Conservation (phyloP, 2,888 invertebrate genomes). For the Eristalis tenax region DNA sequence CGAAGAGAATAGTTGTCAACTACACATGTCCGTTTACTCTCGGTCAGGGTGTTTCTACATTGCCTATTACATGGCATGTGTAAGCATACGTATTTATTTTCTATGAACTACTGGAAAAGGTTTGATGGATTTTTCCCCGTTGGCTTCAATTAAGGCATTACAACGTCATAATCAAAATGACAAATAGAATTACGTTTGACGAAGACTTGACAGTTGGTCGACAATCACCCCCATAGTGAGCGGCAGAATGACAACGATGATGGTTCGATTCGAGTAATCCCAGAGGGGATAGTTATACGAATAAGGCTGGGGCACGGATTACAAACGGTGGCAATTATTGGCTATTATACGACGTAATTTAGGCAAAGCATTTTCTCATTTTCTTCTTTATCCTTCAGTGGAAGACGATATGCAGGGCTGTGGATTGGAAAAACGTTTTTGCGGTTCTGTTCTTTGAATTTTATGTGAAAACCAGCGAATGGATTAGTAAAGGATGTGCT, state of each 20-base stretch:
- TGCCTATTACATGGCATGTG: neutral
- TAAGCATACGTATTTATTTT: neutral
- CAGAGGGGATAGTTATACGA: conserved; percentile 27
- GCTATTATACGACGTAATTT: conserved; percentile 65
- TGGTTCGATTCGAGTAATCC: conserved; percentile 24
- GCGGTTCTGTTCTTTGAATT: too few relatives aligned
- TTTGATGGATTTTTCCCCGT: conserved; percentile 61
- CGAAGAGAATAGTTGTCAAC: conserved; percentile 45
- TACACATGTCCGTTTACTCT: neutral
- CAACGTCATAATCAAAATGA: conserved; percentile 81
- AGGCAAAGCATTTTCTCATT: conserved; percentile 25
- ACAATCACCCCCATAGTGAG: neutral
- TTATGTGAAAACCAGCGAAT: too few relatives aligned
- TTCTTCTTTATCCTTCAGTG: neutral
- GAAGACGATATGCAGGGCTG: neutral
- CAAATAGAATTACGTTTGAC: conserved; percentile 81
- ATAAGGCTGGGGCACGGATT: conserved; percentile 44
- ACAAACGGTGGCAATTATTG: conserved; percentile 66
- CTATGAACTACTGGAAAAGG: conserved; percentile 42
- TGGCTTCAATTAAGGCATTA: conserved; percentile 81
- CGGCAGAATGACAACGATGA: conserved; percentile 10
- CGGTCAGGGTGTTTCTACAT: neutral
- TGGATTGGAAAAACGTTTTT: neutral
- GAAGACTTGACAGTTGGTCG: conserved; percentile 77
- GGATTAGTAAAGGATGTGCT: too few relatives aligned